A percentile compares a stretch with the other conserved stretches of the same genome.
These are phyloP conservation scores for Pectinophora gossypiella DNA, from an alignment of 1,140 invertebrate genomes.

Conservation along the genomic window DNA sequence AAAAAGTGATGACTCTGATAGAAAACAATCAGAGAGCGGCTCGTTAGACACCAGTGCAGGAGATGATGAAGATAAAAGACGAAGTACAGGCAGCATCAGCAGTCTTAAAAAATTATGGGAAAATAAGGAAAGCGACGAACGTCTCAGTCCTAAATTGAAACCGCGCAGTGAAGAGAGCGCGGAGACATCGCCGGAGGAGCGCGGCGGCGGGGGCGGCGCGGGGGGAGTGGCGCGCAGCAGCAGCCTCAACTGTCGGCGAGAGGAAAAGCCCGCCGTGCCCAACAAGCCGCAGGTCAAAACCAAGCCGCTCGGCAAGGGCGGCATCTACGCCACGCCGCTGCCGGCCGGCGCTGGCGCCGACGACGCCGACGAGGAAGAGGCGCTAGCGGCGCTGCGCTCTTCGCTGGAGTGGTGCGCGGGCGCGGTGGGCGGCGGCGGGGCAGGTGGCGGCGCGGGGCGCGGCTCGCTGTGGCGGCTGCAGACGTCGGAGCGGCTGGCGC, in stretches of 20 bases:
- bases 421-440: slow-evolving; percentile 26
- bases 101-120: slow-evolving; percentile 96
- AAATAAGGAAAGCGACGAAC: slow-evolving; percentile 78
- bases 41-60: slow-evolving; percentile 71
- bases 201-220: slow-evolving; percentile 47
- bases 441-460: slow-evolving; percentile 60
- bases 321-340: slow-evolving; percentile 81
- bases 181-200: slow-evolving; percentile 74
- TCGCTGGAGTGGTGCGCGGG: slow-evolving; percentile 68
- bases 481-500: slow-evolving; percentile 88
- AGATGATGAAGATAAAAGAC: slow-evolving; percentile 91
- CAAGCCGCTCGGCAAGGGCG: slow-evolving; percentile 58
- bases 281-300: slow-evolving; percentile 60
- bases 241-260: slow-evolving; percentile 67
- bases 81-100: slow-evolving; percentile 94
- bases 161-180: slow-evolving; percentile 59
- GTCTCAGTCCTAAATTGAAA: slow-evolving; percentile 80
- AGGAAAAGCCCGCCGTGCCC: slow-evolving; percentile 84
- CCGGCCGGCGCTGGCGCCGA: slow-evolving; percentile 35
- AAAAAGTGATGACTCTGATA: slow-evolving; percentile 60
- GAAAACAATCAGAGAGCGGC: slow-evolving; percentile 74
- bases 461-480: slow-evolving; percentile 81
- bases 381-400: slow-evolving; percentile 52
- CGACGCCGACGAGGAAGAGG: slow-evolving; percentile 35
- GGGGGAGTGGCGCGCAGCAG: slow-evolving; percentile 65